These are phyloP conservation scores for Pygocentrus nattereri DNA, from an alignment of 2,797 vertebrate species.

Conservation along the genomic window DNA sequence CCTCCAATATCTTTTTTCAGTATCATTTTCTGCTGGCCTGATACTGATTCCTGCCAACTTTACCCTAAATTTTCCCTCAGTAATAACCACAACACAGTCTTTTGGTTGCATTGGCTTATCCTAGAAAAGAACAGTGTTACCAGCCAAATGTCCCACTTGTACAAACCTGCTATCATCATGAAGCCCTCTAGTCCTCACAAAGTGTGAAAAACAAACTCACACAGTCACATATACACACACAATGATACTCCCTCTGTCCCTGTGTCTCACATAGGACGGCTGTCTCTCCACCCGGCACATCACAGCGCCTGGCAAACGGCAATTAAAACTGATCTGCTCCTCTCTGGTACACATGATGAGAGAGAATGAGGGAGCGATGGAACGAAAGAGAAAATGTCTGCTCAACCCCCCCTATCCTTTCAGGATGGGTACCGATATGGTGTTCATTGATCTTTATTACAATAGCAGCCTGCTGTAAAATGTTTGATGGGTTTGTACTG, in stretches of 20 bases:
- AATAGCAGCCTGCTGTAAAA: conserved; percentile 86
- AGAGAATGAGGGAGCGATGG: conserved; percentile 68
- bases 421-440: conserved; percentile 78
- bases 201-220: conserved; percentile 14
- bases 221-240: conserved; percentile 7
- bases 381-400: conserved; percentile 61
- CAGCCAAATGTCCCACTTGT: too few species aligned
- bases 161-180: neutral
- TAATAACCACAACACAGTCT: neutral
- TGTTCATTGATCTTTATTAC: conserved; percentile 88
- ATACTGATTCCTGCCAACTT: too few species aligned
- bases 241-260: conserved; percentile 46
- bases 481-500: conserved; percentile 87
- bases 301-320: conserved; percentile 73
- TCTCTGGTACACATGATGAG: conserved; percentile 66
- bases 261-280: conserved; percentile 66
- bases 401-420: conserved; percentile 75
- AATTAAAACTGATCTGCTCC: conserved; percentile 81
- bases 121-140: too few species aligned
- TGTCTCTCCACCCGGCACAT: conserved; percentile 74
- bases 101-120: neutral
- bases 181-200: neutral
- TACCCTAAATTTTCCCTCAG: neutral
- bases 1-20: too few species aligned
- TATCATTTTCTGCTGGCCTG: too few species aligned